Conservation (phyloP, 2,888 invertebrate species). For the Abrostola tripartita region DNA sequence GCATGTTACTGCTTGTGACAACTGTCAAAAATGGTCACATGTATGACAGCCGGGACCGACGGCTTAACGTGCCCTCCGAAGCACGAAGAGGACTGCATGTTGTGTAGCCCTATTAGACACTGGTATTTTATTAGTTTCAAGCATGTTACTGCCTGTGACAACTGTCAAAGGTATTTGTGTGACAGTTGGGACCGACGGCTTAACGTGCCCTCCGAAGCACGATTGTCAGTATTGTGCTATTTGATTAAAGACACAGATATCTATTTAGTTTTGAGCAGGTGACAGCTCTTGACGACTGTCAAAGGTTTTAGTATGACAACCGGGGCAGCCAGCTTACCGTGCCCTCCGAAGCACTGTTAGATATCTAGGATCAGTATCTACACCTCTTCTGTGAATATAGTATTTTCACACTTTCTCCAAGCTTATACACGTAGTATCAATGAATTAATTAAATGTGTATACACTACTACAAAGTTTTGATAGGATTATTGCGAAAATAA, state of each 20-base stretch:
- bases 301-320: neutral
- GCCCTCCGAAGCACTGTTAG: neutral
- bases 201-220: constrained; percentile 3
- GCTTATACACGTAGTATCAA: constrained; percentile 11
- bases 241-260: neutral
- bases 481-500: neutral
- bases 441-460: neutral
- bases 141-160: too few relatives aligned
- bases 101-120: too few relatives aligned
- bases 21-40: neutral
- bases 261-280: neutral
- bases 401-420: neutral
- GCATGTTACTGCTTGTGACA: neutral
- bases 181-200: neutral
- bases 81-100: too few relatives aligned
- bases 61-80: neutral
- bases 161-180: neutral
- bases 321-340: neutral
- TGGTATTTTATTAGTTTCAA: too few relatives aligned
- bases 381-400: neutral
- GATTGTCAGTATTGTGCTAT: neutral
- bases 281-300: neutral
- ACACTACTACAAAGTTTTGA: neutral
- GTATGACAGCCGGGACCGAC: constrained; percentile 3
- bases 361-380: neutral